These are phyloP conservation scores for Tenrec ecaudatus DNA, from an alignment of 2,113 vertebrate species.

Conservation along the genomic window DNA sequence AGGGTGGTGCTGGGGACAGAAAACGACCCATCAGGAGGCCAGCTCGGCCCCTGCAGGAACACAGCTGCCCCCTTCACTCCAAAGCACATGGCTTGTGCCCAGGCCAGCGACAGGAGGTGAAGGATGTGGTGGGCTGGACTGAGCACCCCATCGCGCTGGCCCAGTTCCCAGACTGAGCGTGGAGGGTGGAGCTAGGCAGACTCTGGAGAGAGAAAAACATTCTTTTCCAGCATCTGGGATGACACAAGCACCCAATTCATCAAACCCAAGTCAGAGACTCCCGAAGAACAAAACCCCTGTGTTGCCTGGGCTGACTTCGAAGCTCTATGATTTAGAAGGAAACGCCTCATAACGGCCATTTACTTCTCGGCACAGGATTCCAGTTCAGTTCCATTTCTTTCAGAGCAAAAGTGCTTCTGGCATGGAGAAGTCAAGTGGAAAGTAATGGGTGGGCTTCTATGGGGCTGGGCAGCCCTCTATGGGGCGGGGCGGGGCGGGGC, in stretches of 20 bases:
- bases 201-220: neutral
- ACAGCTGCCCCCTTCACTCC: neutral
- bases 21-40: neutral
- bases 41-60: neutral
- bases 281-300: neutral
- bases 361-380: neutral
- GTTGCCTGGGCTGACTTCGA: neutral
- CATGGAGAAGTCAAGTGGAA: neutral
- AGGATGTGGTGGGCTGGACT: neutral
- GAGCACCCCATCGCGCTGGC: neutral
- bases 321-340: neutral
- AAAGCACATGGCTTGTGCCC: neutral
- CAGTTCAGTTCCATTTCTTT: conserved; percentile 14
- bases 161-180: neutral
- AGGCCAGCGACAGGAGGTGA: neutral
- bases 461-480: no score
- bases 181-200: neutral
- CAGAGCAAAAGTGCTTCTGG: neutral
- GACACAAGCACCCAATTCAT: conserved; percentile 5
- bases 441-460: neutral
- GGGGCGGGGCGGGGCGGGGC: no score
- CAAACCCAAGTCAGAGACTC: neutral
- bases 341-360: neutral
- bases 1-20: conserved; percentile 78
- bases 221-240: neutral